Evolutionary conservation across 2,888 invertebrate species (phyloP).

Genomic region (Drosophila lutescens): DNA sequence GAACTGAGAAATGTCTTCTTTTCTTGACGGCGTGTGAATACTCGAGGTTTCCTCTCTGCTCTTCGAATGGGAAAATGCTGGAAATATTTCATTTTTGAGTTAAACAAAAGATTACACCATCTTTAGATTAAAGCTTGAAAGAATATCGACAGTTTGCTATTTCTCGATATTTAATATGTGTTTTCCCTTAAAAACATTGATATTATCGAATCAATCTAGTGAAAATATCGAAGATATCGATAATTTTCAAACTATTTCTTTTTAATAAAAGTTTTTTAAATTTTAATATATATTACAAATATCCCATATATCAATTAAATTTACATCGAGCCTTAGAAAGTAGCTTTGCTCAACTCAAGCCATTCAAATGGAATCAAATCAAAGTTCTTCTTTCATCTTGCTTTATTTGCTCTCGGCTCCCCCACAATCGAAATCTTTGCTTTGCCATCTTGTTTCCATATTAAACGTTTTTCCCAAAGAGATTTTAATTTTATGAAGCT

Average conservation of each 20-base stretch:
- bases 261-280: no score
- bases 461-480: slow-evolving; percentile 9
- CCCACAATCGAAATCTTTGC: neutral
- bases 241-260: no score
- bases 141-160: no score
- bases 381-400: slow-evolving; percentile 12
- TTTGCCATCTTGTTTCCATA: slow-evolving; percentile 7
- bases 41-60: neutral
- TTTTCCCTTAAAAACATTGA: no score
- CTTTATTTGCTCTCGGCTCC: neutral
- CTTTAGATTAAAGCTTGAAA: no score
- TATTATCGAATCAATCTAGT: no score
- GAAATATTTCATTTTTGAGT: neutral
- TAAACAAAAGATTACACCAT: no score
- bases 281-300: no score
- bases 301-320: neutral
- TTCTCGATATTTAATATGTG: no score
- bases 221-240: no score
- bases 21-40: slow-evolving; percentile 12
- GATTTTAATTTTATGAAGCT: slow-evolving; percentile 7
- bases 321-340: neutral
- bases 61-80: neutral
- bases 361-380: slow-evolving; percentile 8
- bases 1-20: neutral
- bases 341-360: neutral